Conservation (phyloP, 2,797 vertebrate genomes). For the Sebastes kiyomatsui region DNA sequence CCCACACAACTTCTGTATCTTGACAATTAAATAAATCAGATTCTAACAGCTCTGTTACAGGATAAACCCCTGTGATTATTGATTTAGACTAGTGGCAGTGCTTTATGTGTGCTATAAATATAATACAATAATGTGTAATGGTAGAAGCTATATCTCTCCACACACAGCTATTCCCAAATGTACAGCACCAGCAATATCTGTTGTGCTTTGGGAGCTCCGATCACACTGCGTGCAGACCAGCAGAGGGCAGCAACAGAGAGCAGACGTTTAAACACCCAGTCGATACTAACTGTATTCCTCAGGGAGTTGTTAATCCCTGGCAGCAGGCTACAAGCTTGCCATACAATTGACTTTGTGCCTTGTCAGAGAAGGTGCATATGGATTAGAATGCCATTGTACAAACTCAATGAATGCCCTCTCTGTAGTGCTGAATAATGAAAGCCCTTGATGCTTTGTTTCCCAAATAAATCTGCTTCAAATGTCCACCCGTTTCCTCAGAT, state of each 20-base stretch:
- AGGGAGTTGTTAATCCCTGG: slow-evolving; percentile 58
- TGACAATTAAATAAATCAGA: not conserved
- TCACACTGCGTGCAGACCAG: slow-evolving; percentile 38
- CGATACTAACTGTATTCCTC: slow-evolving; percentile 18
- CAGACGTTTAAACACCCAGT: slow-evolving; percentile 21
- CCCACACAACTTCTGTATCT: not conserved
- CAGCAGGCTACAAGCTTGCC: slow-evolving; percentile 42
- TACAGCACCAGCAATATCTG: not conserved
- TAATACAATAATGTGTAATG: not conserved
- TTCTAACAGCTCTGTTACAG: not conserved
- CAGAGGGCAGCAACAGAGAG: slow-evolving; percentile 73
- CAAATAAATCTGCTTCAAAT: slow-evolving; percentile 53
- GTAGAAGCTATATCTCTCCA: not conserved
- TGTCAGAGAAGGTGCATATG: slow-evolving; percentile 55
- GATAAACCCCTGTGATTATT: not conserved
- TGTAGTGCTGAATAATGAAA: slow-evolving; percentile 53
- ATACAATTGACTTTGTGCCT: slow-evolving; percentile 63
- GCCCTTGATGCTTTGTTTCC: slow-evolving; percentile 60
- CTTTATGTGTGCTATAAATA: not conserved
- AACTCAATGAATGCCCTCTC: slow-evolving; percentile 63
- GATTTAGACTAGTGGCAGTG: not conserved
- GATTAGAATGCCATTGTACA: slow-evolving; percentile 60
- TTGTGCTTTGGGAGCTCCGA: not conserved
- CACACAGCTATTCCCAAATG: not conserved
- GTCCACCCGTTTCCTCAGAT: slow-evolving; percentile 45